These are phyloP conservation scores for Malacosoma neustria DNA, from an alignment of 2,888 invertebrate species.

Conservation along the genomic window DNA sequence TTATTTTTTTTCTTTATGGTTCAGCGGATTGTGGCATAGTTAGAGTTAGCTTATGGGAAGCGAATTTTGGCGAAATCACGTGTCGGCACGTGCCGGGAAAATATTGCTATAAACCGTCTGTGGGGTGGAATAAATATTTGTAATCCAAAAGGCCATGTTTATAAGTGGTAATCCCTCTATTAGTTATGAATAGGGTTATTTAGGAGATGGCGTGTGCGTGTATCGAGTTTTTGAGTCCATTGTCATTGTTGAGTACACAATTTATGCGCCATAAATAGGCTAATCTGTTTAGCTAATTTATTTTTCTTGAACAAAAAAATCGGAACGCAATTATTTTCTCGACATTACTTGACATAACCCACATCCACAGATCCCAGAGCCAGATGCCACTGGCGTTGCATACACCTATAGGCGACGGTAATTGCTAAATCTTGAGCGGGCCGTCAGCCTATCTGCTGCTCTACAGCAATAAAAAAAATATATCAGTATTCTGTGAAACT, in stretches of 20 bases:
- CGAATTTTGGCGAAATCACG: constrained; percentile 36
- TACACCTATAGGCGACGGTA: too few relatives aligned
- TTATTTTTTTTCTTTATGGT: too few relatives aligned
- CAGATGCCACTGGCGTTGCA: too few relatives aligned
- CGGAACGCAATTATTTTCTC: too few relatives aligned
- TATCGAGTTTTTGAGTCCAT: constrained; percentile 1
- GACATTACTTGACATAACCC: too few relatives aligned
- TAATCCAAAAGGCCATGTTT: constrained; percentile 44
- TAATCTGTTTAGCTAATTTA: too few relatives aligned
- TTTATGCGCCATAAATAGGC: neutral
- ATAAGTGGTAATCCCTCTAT: constrained; percentile 28
- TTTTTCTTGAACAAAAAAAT: too few relatives aligned
- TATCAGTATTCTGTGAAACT: too few relatives aligned
- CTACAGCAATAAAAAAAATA: too few relatives aligned
- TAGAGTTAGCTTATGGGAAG: constrained; percentile 14
- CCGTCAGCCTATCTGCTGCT: too few relatives aligned
- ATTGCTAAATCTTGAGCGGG: too few relatives aligned
- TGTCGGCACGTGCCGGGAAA: constrained; percentile 47
- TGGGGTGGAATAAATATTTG: constrained; percentile 59
- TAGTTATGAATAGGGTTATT: constrained; percentile 23
- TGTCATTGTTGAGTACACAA: neutral
- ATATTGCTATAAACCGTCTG: constrained; percentile 30
- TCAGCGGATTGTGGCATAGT: neutral
- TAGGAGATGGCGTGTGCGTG: neutral
- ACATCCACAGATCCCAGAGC: too few relatives aligned